These are phyloP conservation scores for Zele albiditarsus DNA, from an alignment of 2,888 invertebrate genomes.

Conservation along the genomic window DNA sequence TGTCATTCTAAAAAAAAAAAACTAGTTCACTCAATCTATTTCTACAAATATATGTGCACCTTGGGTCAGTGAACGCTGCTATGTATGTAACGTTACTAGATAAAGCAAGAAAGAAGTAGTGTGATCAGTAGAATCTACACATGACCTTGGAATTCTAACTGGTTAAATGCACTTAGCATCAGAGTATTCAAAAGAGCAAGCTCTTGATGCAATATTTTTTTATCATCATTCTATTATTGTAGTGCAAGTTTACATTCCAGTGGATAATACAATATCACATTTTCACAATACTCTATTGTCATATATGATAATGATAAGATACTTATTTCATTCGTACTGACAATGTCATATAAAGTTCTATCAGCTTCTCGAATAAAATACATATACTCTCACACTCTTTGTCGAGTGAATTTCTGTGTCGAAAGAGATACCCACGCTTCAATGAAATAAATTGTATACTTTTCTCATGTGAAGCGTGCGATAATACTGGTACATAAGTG, in stretches of 20 bases:
- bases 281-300: neutral
- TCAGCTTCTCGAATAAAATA: constrained; percentile 53
- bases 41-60: too few species aligned
- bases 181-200: neutral
- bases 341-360: constrained; percentile 6
- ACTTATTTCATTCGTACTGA: constrained; percentile 17
- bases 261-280: neutral
- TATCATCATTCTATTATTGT: neutral
- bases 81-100: neutral
- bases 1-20: too few species aligned
- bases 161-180: constrained; percentile 9
- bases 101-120: constrained; percentile 31
- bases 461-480: too few species aligned
- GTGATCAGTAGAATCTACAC: constrained; percentile 41
- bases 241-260: neutral
- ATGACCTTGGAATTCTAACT: constrained; percentile 45
- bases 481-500: too few species aligned
- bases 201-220: neutral
- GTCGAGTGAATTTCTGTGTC: constrained; percentile 59
- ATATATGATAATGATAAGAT: neutral
- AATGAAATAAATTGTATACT: constrained; percentile 20
- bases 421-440: constrained; percentile 53
- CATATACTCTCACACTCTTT: constrained; percentile 49
- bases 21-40: too few species aligned
- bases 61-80: too few species aligned